Percentiles rank a stretch among this genome's conserved stretches.
phyloP scores from a whole-genome alignment of 1,140 invertebrate genomes.

The Drosophila grimshawi region DNA sequence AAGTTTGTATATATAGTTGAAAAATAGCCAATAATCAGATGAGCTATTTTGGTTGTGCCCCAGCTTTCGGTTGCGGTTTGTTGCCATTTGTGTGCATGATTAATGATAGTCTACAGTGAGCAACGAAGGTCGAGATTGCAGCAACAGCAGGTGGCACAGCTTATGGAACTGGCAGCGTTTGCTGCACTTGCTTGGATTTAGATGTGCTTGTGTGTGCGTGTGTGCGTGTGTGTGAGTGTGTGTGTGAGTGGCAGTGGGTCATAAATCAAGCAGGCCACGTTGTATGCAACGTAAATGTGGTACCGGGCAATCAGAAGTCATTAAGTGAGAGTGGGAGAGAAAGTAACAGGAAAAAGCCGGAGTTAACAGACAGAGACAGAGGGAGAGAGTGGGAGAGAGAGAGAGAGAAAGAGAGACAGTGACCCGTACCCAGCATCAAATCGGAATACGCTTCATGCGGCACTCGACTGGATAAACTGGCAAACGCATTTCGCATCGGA shows the following conservation, averaged over 20 bases:
- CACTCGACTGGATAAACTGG: slow-evolving; percentile 49
- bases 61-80: not conserved
- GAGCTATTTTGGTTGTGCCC: not conserved
- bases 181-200: not conserved
- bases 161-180: not conserved
- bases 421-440: slow-evolving; percentile 48
- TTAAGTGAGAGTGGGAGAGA: slow-evolving; percentile 10
- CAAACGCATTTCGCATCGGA: slow-evolving; percentile 2
- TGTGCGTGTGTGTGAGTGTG: not conserved
- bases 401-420: not conserved
- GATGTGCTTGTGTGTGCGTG: not conserved
- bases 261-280: slow-evolving; percentile 58
- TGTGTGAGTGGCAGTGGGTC: slow-evolving; percentile 15
- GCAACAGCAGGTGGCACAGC: not conserved
- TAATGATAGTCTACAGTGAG: slow-evolving; percentile 5
- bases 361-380: too few relatives aligned
- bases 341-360: not conserved
- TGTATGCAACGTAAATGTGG: slow-evolving; percentile 58
- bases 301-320: slow-evolving; percentile 10
- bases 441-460: slow-evolving; percentile 67
- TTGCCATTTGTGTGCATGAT: slow-evolving; percentile 4
- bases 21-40: not conserved
- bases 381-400: not conserved
- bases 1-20: too few relatives aligned
- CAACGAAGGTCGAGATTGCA: not conserved